Percentiles rank a stretch among this genome's conserved stretches.
Evolutionary conservation across 1,140 invertebrate species (phyloP).

Genomic region (Leptoteleia sp.): DNA sequence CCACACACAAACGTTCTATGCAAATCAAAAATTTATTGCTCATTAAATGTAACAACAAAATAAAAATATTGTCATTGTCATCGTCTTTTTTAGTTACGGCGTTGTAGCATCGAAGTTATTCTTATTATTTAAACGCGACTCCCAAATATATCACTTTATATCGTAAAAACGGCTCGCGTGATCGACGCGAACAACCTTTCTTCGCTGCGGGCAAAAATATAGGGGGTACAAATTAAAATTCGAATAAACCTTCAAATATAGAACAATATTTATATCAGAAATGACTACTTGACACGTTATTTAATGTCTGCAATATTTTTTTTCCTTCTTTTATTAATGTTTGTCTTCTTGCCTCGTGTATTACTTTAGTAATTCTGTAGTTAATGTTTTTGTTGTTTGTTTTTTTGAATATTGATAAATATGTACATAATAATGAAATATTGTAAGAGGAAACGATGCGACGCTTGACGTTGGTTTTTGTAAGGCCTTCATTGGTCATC

Average conservation of each 20-base stretch:
- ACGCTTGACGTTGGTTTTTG: slow-evolving; percentile 70
- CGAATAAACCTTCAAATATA: slow-evolving; percentile 68
- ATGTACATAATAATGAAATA: slow-evolving; percentile 70
- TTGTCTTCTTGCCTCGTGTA: slow-evolving; percentile 13
- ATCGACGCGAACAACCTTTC: slow-evolving; percentile 21
- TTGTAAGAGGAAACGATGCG: slow-evolving; percentile 72
- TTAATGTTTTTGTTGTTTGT: slow-evolving; percentile 18
- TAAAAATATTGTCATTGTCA: slow-evolving; percentile 55
- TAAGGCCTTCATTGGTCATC: slow-evolving; percentile 70
- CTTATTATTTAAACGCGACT: slow-evolving; percentile 5
- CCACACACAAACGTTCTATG: slow-evolving; percentile 28
- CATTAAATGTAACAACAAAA: slow-evolving; percentile 48
- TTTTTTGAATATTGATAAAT: slow-evolving; percentile 63
- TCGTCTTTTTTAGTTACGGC: slow-evolving; percentile 13
- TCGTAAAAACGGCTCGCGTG: slow-evolving; percentile 6
- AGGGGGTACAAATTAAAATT: slow-evolving; percentile 63
- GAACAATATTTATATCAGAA: slow-evolving; percentile 68
- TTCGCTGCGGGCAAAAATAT: slow-evolving; percentile 53
- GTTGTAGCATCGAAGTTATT: slow-evolving; percentile 20
- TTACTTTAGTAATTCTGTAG: slow-evolving; percentile 33
- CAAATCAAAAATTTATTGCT: slow-evolving; percentile 58
- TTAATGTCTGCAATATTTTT: slow-evolving; percentile 58
- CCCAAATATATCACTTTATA: slow-evolving; percentile 16
- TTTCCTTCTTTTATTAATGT: slow-evolving; percentile 8
- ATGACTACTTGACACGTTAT: slow-evolving; percentile 68